A percentile compares a stretch with the other conserved stretches of the same genome.
phyloP scores from a whole-genome alignment of 2,797 vertebrate genomes.

The Knipowitschia caucasica region DNA sequence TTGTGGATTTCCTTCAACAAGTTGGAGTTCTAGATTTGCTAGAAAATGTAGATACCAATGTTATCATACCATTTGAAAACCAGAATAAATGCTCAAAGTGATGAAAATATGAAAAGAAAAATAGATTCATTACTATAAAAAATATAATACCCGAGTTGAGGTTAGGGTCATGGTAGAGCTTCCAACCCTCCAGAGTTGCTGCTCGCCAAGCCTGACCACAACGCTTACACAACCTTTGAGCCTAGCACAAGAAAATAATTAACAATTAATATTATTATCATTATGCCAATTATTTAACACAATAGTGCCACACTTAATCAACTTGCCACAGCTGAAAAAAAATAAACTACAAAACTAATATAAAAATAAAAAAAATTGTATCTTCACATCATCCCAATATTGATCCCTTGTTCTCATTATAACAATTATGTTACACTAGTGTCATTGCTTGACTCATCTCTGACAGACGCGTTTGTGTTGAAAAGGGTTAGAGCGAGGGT shows the following conservation, averaged over 20 bases:
- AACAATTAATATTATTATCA: too few relatives aligned
- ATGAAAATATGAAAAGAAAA: not conserved
- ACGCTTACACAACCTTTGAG: slow-evolving; percentile 91
- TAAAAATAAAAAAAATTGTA: too few relatives aligned
- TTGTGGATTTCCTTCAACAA: slow-evolving; percentile 95
- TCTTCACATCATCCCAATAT: too few relatives aligned
- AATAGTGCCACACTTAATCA: not conserved
- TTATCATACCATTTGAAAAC: not conserved
- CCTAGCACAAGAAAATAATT: slow-evolving; percentile 71
- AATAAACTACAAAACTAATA: too few relatives aligned
- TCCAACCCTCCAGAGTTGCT: slow-evolving; percentile 98
- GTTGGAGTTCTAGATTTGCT: slow-evolving; percentile 77
- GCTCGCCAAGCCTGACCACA: slow-evolving; percentile 98
- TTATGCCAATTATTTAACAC: too few relatives aligned
- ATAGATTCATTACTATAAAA: not conserved
- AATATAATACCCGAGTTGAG: slow-evolving; percentile 79
- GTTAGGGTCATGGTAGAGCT: slow-evolving; percentile 95
- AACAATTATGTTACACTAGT: too few relatives aligned
- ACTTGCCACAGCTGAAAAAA: not conserved
- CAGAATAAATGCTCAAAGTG: not conserved
- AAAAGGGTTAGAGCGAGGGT: too few relatives aligned
- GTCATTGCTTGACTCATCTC: too few relatives aligned
- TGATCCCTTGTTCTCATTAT: too few relatives aligned
- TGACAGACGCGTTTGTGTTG: too few relatives aligned
- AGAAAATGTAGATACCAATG: slow-evolving; percentile 5